These are phyloP conservation scores for Lasioglossum calceatum DNA, from an alignment of 2,888 invertebrate species.

Conservation along the genomic window DNA sequence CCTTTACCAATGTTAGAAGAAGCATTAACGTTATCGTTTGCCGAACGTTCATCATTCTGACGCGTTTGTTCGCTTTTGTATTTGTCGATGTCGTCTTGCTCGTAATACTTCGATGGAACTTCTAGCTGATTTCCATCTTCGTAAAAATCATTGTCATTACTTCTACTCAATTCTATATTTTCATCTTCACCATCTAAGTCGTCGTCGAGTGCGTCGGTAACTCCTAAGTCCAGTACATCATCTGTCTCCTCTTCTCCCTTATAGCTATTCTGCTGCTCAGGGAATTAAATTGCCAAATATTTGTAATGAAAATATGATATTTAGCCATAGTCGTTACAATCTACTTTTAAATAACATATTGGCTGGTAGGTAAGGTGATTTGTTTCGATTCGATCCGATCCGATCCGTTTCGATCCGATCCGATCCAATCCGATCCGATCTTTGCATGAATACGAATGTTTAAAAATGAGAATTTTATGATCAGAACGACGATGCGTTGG, in stretches of 20 bases:
- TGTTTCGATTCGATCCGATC: neutral
- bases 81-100: constrained; percentile 70
- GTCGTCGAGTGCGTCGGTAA: constrained; percentile 83
- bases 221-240: constrained; percentile 84
- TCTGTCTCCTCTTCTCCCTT: constrained; percentile 84
- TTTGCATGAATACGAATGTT: constrained; percentile 10
- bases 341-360: constrained; percentile 56
- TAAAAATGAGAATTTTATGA: constrained; percentile 25
- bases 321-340: constrained; percentile 58
- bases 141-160: constrained; percentile 78
- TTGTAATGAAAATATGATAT: constrained; percentile 70
- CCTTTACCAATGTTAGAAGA: constrained; percentile 69
- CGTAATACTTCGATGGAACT: constrained; percentile 71
- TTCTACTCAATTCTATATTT: constrained; percentile 80
- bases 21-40: constrained; percentile 62
- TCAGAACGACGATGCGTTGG: constrained; percentile 9
- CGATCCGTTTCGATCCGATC: neutral
- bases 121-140: constrained; percentile 76
- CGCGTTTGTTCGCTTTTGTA: constrained; percentile 62
- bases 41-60: constrained; percentile 68
- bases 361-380: neutral
- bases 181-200: constrained; percentile 83
- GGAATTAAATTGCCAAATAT: constrained; percentile 81
- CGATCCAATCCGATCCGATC: neutral
- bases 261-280: constrained; percentile 83